Evolutionary conservation across 2,888 invertebrate species (phyloP).

Genomic region (Clistopyga incitator): DNA sequence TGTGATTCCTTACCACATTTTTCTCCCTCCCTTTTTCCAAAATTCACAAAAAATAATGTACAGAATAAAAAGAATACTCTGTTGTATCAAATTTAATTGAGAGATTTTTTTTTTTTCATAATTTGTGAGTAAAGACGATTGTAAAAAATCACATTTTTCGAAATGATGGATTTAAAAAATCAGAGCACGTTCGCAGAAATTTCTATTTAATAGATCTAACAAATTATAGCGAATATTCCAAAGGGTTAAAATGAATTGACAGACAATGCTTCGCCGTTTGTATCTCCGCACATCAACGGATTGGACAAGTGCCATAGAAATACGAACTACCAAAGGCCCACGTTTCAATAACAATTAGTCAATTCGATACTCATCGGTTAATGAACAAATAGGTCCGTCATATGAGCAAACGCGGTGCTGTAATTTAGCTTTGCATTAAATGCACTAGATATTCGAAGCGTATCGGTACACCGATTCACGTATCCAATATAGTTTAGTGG

Average conservation of each 20-base stretch:
- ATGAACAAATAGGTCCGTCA: constrained; percentile 14
- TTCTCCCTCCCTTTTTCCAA: no score
- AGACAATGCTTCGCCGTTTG: no score
- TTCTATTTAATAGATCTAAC: no score
- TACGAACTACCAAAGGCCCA: neutral
- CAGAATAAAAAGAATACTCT: no score
- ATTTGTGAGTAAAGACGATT: no score
- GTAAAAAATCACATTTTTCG: no score
- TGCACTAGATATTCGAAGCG: neutral
- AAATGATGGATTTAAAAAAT: no score
- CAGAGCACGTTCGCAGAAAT: no score
- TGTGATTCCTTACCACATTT: no score
- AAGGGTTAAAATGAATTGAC: neutral
- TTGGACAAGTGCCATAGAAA: neutral
- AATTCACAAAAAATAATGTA: no score
- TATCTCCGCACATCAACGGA: neutral
- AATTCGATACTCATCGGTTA: neutral
- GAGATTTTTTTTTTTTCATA: no score
- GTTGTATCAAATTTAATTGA: no score
- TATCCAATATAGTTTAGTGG: neutral
- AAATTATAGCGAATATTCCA: neutral
- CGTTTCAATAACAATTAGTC: constrained; percentile 10
- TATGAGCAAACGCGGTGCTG: neutral
- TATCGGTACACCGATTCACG: neutral
- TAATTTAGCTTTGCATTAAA: neutral